phyloP scores from a whole-genome alignment of 2,113 vertebrate species.

The Dendropsophus ebraccatus region DNA sequence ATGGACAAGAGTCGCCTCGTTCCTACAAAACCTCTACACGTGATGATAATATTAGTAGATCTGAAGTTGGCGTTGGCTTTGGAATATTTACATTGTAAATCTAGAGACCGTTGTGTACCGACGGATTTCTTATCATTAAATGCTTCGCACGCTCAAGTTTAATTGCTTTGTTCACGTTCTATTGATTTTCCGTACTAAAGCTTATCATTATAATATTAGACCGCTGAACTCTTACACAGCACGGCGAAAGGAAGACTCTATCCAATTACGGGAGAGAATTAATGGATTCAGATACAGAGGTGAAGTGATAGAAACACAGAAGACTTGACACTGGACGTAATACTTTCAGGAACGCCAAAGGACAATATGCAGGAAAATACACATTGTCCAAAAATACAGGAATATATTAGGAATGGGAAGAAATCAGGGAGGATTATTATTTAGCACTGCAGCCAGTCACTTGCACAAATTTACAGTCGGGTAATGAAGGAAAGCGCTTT shows the following conservation, averaged over 20 bases:
- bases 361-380: not conserved
- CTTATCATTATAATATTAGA: constrained; percentile 60
- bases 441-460: no score
- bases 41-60: no score
- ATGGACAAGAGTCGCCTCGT: no score
- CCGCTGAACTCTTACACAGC: constrained; percentile 15
- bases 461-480: no score
- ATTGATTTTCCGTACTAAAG: constrained; percentile 61
- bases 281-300: constrained; percentile 23
- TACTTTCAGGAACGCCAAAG: not conserved
- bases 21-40: no score
- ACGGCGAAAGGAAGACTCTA: constrained; percentile 51
- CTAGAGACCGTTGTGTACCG: constrained; percentile 55
- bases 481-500: no score
- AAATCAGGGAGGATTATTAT: no score
- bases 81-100: constrained; percentile 59
- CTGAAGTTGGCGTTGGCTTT: not conserved
- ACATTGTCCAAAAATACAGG: no score
- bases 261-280: constrained; percentile 54
- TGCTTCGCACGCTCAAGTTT: constrained; percentile 59
- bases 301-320: constrained; percentile 2
- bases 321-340: not conserved
- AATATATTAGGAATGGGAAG: no score
- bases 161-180: constrained; percentile 61
- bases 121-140: constrained; percentile 43